phyloP scores from a whole-genome alignment of 2,113 vertebrate species.

The Nansenia antarctica region DNA sequence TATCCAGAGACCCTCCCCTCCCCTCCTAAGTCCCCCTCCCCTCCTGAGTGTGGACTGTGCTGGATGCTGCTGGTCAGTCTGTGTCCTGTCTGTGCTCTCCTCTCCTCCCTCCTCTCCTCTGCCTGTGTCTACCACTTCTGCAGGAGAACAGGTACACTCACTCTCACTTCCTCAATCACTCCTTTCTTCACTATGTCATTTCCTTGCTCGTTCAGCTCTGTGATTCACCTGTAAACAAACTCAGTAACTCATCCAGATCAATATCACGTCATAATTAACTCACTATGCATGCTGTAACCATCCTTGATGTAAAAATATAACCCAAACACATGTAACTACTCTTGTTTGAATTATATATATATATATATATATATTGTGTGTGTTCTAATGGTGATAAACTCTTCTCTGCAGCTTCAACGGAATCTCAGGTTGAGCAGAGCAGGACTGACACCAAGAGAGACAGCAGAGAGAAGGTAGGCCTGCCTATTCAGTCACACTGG shows the following conservation, averaged over 20 bases:
- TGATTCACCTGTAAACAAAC: too few species aligned
- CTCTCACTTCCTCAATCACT: too few species aligned
- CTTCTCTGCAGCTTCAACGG: background rate
- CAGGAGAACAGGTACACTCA: background rate
- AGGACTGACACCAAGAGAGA: too few species aligned
- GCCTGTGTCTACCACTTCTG: background rate
- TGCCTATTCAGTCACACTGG: too few species aligned
- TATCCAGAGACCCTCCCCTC: background rate
- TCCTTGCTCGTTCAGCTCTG: too few species aligned
- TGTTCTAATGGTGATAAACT: conserved; percentile 27
- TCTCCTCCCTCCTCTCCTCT: background rate
- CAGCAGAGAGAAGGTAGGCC: too few species aligned
- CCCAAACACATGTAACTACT: too few species aligned
- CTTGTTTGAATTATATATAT: background rate
- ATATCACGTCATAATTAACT: too few species aligned
- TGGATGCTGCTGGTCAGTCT: conserved; percentile 35
- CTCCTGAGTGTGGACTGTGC: background rate
- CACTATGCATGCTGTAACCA: too few species aligned
- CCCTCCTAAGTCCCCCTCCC: background rate
- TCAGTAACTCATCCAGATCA: too few species aligned
- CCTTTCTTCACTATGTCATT: too few species aligned
- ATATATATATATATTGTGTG: background rate
- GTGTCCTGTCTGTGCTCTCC: background rate
- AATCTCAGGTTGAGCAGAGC: background rate
- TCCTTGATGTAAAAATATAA: too few species aligned